phyloP scores from a whole-genome alignment of 2,113 vertebrate species.

The Halcyon senegalensis region DNA sequence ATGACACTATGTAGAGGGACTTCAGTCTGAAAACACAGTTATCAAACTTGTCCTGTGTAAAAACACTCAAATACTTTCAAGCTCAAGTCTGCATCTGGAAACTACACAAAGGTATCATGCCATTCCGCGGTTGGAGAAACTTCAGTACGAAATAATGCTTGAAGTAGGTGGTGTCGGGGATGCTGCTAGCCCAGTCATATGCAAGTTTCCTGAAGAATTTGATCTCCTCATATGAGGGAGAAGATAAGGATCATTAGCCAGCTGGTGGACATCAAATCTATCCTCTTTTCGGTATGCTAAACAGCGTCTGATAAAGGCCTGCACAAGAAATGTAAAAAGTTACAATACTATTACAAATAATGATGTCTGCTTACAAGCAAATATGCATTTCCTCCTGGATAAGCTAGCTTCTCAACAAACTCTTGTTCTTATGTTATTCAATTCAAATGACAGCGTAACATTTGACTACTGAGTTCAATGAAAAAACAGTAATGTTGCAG shows the following conservation, averaged over 20 bases:
- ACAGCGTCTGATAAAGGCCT: conserved; percentile 98
- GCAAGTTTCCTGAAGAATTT: conserved; percentile 97
- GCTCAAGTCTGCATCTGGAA: conserved; percentile 77
- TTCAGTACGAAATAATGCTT: conserved; percentile 94
- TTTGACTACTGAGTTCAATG: not conserved
- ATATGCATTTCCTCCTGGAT: not conserved
- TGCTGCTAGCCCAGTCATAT: conserved; percentile 85
- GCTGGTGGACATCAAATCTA: conserved; percentile 93
- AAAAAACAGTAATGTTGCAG: not conserved
- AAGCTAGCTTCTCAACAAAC: not conserved
- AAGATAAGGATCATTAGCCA: conserved; percentile 95
- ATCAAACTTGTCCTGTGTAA: conserved; percentile 70
- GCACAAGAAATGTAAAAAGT: not conserved
- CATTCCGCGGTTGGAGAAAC: conserved; percentile 66
- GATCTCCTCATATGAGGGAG: conserved; percentile 98
- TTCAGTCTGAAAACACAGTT: conserved; percentile 70
- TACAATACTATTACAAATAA: not conserved
- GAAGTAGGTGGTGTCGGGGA: conserved; percentile 87
- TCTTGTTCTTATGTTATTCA: not conserved
- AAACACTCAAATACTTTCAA: conserved; percentile 76
- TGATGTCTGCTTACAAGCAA: not conserved
- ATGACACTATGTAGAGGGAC: conserved; percentile 65
- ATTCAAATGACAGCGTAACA: not conserved
- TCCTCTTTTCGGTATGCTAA: conserved; percentile 98
- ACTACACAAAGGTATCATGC: conserved; percentile 74